phyloP scores from a whole-genome alignment of 2,888 invertebrate species.

The Lepas anatifera region DNA sequence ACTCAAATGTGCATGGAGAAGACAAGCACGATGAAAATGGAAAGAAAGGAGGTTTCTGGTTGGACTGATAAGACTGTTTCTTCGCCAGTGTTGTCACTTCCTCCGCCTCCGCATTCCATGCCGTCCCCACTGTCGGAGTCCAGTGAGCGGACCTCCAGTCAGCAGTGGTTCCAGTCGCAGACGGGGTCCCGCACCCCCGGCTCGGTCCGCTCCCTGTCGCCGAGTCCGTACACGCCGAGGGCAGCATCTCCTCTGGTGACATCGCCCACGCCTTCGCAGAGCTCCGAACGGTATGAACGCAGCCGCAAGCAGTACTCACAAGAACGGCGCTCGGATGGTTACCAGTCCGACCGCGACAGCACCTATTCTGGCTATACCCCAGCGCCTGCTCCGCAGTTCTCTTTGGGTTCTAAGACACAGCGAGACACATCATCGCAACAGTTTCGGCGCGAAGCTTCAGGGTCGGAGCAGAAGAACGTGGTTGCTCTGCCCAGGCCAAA shows the following conservation, averaged over 20 bases:
- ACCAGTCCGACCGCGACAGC: background rate
- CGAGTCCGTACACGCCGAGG: constrained; percentile 21
- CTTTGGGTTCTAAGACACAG: too few species aligned
- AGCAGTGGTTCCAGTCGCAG: background rate
- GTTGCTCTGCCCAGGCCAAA: too few species aligned
- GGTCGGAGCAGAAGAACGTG: too few species aligned
- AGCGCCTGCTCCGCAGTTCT: too few species aligned
- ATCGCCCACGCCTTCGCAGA: constrained; percentile 23
- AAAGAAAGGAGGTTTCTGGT: background rate
- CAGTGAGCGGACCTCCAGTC: background rate
- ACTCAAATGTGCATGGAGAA: background rate
- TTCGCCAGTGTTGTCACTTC: background rate
- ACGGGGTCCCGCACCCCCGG: background rate
- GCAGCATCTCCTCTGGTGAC: constrained; percentile 24
- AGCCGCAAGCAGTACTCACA: too few species aligned
- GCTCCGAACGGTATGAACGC: background rate
- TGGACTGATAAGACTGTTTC: too few species aligned
- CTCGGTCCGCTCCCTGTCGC: constrained; percentile 7
- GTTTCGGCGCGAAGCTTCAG: too few species aligned
- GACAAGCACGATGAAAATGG: background rate
- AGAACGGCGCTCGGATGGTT: background rate
- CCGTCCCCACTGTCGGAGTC: background rate
- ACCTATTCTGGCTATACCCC: background rate
- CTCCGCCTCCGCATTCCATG: background rate
- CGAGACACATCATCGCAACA: too few species aligned